phyloP scores from a whole-genome alignment of 1,140 invertebrate genomes.

The Pachyrhynchus sulphureomaculatus region DNA sequence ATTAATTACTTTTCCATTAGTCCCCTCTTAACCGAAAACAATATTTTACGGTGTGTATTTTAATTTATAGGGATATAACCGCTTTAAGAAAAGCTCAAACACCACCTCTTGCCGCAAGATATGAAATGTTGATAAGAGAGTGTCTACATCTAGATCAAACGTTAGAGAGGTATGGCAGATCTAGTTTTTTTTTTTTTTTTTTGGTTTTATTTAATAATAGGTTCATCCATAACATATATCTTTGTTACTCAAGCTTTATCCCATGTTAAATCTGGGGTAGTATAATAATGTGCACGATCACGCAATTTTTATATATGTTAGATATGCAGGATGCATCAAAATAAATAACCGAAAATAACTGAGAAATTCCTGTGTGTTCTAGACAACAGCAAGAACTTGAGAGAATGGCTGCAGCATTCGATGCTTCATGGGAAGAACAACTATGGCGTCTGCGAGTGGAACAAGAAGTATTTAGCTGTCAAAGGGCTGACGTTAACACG shows the following conservation, averaged over 20 bases:
- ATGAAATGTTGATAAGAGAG: slow-evolving; percentile 61
- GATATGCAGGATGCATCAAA: too few relatives aligned
- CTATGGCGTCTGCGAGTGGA: slow-evolving; percentile 67
- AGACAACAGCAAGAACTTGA: slow-evolving; percentile 66
- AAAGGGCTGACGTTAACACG: slow-evolving; percentile 68
- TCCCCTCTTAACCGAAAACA: too few relatives aligned
- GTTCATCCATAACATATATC: too few relatives aligned
- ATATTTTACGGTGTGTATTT: too few relatives aligned
- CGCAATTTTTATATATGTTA: too few relatives aligned
- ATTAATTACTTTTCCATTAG: too few relatives aligned
- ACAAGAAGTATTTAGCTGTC: slow-evolving; percentile 60
- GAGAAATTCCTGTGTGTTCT: too few relatives aligned
- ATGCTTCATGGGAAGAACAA: slow-evolving; percentile 69
- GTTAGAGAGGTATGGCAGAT: slow-evolving; percentile 52
- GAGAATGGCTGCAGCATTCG: slow-evolving; percentile 61
- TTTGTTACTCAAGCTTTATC: too few relatives aligned
- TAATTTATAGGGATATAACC: slow-evolving; percentile 54
- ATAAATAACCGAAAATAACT: too few relatives aligned
- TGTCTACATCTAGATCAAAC: slow-evolving; percentile 65
- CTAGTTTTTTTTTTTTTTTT: slow-evolving; percentile 1
- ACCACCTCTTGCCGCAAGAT: slow-evolving; percentile 58
- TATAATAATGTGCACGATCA: too few relatives aligned
- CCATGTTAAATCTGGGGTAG: too few relatives aligned
- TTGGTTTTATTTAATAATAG: neutral
- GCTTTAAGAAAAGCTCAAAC: slow-evolving; percentile 58